A percentile compares a stretch with the other conserved stretches of the same genome.
Evolutionary conservation across 2,888 invertebrate species (phyloP).

Genomic region (Cosmia pyralina): DNA sequence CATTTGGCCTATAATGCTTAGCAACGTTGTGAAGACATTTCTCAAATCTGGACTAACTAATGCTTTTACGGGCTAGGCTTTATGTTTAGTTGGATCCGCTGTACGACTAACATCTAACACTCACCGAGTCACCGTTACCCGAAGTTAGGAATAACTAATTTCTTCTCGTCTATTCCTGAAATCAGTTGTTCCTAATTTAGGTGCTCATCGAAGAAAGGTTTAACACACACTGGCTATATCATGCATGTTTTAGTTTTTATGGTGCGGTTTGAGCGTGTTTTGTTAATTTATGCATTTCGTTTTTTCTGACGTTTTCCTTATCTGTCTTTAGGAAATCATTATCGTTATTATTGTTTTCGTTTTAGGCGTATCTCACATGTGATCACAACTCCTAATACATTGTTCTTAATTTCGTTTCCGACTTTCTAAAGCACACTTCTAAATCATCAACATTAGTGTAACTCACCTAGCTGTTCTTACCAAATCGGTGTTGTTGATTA

Average conservation of each 20-base stretch:
- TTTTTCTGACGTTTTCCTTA: conserved; percentile 29
- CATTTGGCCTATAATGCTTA: conserved; percentile 89
- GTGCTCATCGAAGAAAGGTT: conserved; percentile 45
- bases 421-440: conserved; percentile 51
- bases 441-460: conserved; percentile 40
- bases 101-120: conserved; percentile 67
- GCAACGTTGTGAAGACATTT: conserved; percentile 86
- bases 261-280: conserved; percentile 56
- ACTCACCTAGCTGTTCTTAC: conserved; percentile 27
- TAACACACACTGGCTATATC: conserved; percentile 40
- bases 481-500: conserved; percentile 10
- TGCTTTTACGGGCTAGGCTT: conserved; percentile 84
- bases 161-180: conserved; percentile 50
- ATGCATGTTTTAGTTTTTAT: conserved; percentile 58
- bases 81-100: conserved; percentile 74
- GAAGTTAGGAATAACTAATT: conserved; percentile 68
- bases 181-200: conserved; percentile 65
- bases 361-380: conserved; percentile 29
- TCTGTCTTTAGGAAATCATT: conserved; percentile 43
- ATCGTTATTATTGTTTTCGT: conserved; percentile 39
- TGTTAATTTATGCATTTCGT: conserved; percentile 32
- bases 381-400: conserved; percentile 30
- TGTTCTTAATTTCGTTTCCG: conserved; percentile 46
- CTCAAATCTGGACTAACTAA: conserved; percentile 90
- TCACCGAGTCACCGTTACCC: conserved; percentile 49